Base-by-base conservation (phyloP, 2,113 vertebrate genomes). In the Chaenocephalus aceratus region DNA sequence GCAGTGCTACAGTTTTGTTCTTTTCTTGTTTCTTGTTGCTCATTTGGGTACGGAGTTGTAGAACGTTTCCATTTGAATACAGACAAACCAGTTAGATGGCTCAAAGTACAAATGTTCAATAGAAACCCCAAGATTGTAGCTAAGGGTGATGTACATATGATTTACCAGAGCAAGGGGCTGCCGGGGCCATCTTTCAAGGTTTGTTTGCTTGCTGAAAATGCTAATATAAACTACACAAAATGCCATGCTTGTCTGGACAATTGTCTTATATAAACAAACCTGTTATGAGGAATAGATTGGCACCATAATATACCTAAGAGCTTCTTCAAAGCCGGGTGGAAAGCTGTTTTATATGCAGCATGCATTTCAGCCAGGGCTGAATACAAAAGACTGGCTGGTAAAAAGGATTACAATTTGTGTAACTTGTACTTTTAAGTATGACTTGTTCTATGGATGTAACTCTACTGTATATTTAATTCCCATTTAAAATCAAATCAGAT, bases 201-300 rank as follows among this genome's bases (percentile, higher is more conserved):
- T 41, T 41, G 36, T 41, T 41, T 41, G 36, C 7, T 41, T 41
- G 36, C 36, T 41, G 5, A 41, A 30, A 41, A 41, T 41, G 36
- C 5, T 41, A 41, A 41, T 41, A 41, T 41, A 6, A 7, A 41
- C 36, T 7, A 41, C 36, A 41, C 36, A 41, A 41, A 41, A 41
- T 41, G 36, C 36, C 36, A 41, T 41, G 36, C 36, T 41, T 41
- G 36, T 41, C 36, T 41, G 36, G 36, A 41, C 4, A 41, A 41
- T 41, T 41, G 36, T 41, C 36, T 41, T 41, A 30, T 30, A 30
- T 30, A 26, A n/a, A 57, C 34, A 78, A 52, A 64, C 21, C 14
- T 68, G 34, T 64, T 51, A 10, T 78, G 54, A 46, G 62, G 78
- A 61, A 41, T 48, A 34, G 34, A 73, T 12, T 49, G 15, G 51